Percentiles rank a stretch among this genome's conserved stretches.
Conservation (phyloP, 2,888 invertebrate species). For the Stenolophus ochropezus region DNA sequence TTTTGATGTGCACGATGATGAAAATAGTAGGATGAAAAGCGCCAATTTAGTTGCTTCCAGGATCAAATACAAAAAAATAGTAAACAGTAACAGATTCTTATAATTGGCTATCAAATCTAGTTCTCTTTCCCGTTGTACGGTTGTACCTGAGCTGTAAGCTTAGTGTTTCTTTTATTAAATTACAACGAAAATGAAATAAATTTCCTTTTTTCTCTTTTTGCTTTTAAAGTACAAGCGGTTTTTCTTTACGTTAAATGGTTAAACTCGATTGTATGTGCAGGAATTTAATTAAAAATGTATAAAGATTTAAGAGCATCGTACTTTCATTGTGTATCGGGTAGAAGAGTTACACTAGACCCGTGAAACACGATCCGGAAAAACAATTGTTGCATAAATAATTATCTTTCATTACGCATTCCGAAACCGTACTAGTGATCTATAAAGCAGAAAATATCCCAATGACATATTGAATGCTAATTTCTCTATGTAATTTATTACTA, state of each 20-base stretch:
- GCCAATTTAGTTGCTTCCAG: not conserved
- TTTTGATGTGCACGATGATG: not conserved
- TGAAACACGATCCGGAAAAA: not conserved
- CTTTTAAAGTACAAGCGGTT: slow-evolving; percentile 2
- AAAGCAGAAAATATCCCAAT: not conserved
- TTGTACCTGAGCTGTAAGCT: slow-evolving; percentile 4
- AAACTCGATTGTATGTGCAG: slow-evolving; percentile 17
- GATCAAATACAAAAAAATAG: slow-evolving; percentile 9
- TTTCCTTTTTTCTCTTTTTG: not conserved
- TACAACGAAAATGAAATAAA: slow-evolving; percentile 29
- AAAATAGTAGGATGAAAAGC: slow-evolving; percentile 11
- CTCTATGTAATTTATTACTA: not conserved
- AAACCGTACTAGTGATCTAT: not conserved
- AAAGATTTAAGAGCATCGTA: slow-evolving; percentile 3
- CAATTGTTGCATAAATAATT: slow-evolving; percentile 7
- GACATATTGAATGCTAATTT: not conserved
- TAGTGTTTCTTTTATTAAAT: slow-evolving; percentile 37
- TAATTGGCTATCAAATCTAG: slow-evolving; percentile 29
- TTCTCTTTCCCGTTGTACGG: not conserved
- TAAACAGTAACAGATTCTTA: not conserved
- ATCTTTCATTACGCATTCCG: slow-evolving; percentile 11
- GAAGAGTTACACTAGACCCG: not conserved
- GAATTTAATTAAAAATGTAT: slow-evolving; percentile 37
- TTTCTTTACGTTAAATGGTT: slow-evolving; percentile 17
- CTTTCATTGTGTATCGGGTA: not conserved